Conservation (phyloP, 2,113 vertebrate species). For the Vombatus ursinus region DNA sequence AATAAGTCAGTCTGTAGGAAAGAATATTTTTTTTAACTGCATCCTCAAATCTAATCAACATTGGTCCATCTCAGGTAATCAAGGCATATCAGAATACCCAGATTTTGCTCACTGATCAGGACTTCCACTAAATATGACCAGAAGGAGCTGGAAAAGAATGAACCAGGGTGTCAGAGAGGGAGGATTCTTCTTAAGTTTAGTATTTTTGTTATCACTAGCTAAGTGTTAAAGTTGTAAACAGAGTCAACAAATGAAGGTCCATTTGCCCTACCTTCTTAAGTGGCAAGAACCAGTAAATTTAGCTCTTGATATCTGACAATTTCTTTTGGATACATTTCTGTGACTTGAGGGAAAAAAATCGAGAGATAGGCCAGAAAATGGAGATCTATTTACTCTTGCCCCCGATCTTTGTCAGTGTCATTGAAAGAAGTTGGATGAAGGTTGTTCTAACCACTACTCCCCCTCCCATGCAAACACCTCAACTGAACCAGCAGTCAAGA, state of each 20-base stretch:
- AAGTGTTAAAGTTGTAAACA: neutral
- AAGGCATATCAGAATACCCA: neutral
- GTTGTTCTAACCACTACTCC: neutral
- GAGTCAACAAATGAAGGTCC: neutral
- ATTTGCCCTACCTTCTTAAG: neutral
- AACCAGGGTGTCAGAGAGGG: neutral
- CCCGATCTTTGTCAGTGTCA: slow-evolving; percentile 5
- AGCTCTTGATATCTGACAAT: neutral
- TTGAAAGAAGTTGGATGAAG: neutral
- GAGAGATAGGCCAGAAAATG: neutral
- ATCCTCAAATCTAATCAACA: slow-evolving; percentile 33
- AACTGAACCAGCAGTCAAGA: slow-evolving; percentile 49
- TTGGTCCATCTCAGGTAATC: neutral
- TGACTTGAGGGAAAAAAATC: neutral
- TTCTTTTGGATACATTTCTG: slow-evolving; percentile 7
- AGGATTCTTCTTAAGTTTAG: neutral
- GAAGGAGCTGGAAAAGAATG: neutral
- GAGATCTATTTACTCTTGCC: slow-evolving; percentile 20
- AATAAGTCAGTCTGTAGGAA: neutral
- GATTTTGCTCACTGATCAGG: neutral
- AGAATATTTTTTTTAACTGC: neutral
- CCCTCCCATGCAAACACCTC: slow-evolving; percentile 42
- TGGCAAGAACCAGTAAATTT: neutral
- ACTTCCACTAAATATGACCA: neutral
- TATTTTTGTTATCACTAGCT: accelerated